Evolutionary conservation across 23 tunicate species (phyloP), one percentile per base, ranked within the genome.

Genomic region (Ciona savignyi): DNA sequence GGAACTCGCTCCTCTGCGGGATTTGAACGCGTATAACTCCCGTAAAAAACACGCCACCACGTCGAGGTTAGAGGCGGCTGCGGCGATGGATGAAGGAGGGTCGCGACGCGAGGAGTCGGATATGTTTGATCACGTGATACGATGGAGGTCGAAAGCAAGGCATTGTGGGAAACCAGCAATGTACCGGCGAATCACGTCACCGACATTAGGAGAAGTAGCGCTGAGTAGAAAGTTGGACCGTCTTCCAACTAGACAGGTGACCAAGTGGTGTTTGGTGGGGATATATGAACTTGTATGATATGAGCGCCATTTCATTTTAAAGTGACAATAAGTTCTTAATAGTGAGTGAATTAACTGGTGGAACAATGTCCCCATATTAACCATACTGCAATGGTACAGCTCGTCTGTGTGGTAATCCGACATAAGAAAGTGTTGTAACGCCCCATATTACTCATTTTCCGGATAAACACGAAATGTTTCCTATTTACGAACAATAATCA

Each of bases 121-220:
- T 15, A 70, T 79, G 4, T 82, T 82, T 33, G 87, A 82, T 31
- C 80, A 82, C 51, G 68, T 78, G 29, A 75, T 88, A 4, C 35
- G 80, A 35, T 88, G 96, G 96, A 72, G 83, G 35, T 73, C 96
- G 2, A 81, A 81, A 60, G 77, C 66, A 9, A 61, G 84, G 1
- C 81, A 88, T 62, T 81, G 96, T 33, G 82, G 87, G 20, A 88
- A 81, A 51, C 87, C 96, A 29, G 84, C 87, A 30, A 81, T 81
- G 82, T 78, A 77, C 30, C 73, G 86, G 42, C 78, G 85, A 11
- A 64, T 72, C 22, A 83, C 85, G n/a, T 89, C 96, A 61, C 96
- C 96, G 21, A 89, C 96, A 1, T 74, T 89, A 20, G 96, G 96
- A 25, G 96, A 89, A 64, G 78, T 77, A 34, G 96, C 96, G 19